A percentile compares a stretch with the other conserved stretches of the same genome.
phyloP scores from a whole-genome alignment of 2,113 vertebrate genomes.

The Pelvicachromis taeniatus region DNA sequence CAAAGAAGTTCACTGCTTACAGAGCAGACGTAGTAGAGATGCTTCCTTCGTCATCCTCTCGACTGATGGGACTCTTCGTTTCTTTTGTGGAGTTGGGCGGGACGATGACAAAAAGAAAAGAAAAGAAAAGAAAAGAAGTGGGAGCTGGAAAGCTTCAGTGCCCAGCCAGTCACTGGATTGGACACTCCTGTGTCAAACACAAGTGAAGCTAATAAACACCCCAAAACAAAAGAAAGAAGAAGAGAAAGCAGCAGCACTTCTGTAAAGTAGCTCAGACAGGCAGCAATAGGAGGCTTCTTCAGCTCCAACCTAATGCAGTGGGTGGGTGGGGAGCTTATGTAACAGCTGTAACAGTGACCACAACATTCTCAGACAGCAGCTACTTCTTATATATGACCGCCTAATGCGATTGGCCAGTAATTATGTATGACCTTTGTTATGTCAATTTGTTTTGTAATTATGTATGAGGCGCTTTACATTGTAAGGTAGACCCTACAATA shows the following conservation, averaged over 20 bases:
- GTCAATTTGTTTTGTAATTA: too few species aligned
- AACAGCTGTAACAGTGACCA: rapidly evolving
- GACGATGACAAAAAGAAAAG: too few species aligned
- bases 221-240: too few species aligned
- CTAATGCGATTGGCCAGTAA: rapidly evolving
- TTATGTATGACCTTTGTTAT: too few species aligned
- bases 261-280: background rate
- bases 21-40: background rate
- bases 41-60: background rate
- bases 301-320: background rate
- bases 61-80: background rate
- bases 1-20: background rate
- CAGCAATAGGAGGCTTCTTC: background rate
- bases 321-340: rapidly evolving
- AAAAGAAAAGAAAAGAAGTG: too few species aligned
- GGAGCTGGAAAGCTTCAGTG: too few species aligned
- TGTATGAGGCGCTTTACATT: too few species aligned
- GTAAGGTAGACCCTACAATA: too few species aligned
- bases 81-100: too few species aligned
- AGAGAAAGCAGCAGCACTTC: background rate
- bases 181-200: too few species aligned
- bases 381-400: rapidly evolving
- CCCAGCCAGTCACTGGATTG: too few species aligned
- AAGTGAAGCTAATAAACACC: too few species aligned
- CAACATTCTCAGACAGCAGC: background rate